These are phyloP conservation scores for Clarias macrocephalus DNA, from an alignment of 2,113 vertebrate genomes.

Conservation along the genomic window DNA sequence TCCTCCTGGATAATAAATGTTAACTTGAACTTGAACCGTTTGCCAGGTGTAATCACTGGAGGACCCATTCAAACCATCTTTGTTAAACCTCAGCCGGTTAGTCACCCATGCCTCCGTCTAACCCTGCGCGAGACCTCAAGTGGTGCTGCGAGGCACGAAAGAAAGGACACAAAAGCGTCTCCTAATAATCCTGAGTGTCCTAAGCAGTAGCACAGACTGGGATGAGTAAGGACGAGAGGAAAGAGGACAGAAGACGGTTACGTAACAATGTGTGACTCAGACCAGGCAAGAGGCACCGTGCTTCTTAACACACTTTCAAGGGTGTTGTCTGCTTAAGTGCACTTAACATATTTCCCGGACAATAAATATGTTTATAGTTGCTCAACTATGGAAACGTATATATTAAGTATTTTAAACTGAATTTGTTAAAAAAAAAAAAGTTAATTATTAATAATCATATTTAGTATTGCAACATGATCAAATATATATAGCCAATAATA, in stretches of 20 bases:
- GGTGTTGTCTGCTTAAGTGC: not conserved
- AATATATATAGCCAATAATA: not conserved
- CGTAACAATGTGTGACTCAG: slow-evolving; percentile 21
- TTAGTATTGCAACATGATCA: not conserved
- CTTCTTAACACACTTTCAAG: not conserved
- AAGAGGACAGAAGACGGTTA: slow-evolving; percentile 8
- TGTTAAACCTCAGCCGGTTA: not conserved
- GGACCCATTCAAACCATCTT: not conserved
- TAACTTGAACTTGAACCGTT: no score
- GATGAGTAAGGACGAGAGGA: slow-evolving; percentile 24
- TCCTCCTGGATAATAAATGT: no score
- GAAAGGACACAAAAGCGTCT: not conserved
- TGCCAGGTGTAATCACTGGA: not conserved
- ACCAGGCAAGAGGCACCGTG: slow-evolving; percentile 15
- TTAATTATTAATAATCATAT: not conserved
- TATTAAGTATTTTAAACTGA: not conserved
- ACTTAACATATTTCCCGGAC: not conserved
- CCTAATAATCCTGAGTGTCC: not conserved
- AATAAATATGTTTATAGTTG: no score
- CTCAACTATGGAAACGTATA: not conserved
- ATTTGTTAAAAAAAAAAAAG: no score
- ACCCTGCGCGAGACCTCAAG: not conserved
- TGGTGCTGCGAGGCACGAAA: not conserved
- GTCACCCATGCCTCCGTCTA: not conserved
- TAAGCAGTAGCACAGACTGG: not conserved